Evolutionary conservation across 2,113 vertebrate genomes (phyloP), one percentile per base, ranked within the genome.

Genomic region (Melanostigma gelatinosum): DNA sequence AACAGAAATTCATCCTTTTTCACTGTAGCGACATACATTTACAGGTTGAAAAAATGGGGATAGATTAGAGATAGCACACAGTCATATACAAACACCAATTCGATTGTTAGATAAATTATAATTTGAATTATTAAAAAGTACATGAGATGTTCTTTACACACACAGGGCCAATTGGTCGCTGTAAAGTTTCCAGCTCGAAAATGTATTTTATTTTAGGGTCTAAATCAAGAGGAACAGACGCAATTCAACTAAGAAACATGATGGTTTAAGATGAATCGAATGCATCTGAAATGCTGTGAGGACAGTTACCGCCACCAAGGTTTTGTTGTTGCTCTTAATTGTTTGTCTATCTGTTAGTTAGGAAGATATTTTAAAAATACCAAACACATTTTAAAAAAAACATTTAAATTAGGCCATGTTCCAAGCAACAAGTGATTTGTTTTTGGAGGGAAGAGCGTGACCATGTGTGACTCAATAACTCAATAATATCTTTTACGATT

Each of bases 1-100:
- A 82, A 77, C 5, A 73, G 60, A 72, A 70, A 78, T 70, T 67
- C 46, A 27, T 44, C 32, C 32, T 60, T 54, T 73, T 62, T n/a
- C 8, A 18, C 4, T 13, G 57, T 15, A 52, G 62, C 34, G 54
- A 27, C 48, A 48, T 40, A 69, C 13, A 82, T 65, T 18, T 71
- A 32, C 11, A 29, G 40, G n/a, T 73, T 48, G 38, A 72, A 38
- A 4, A 64, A 46, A 18, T 18, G 18, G 12, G 15, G 5, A 15
- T 54, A 12, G 11, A 11, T 70, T 38, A 0, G 4, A 71, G 67
- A 54, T 8, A 68, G n/a, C 60, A n/a, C 22, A 57, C 48, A 54
- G 3, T 57, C 3, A 42, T 13, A 60, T 27, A 3, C 2, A 1
- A 12, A 36, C 1, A 63, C 16, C n/a, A 52, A 61, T 29, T 29